Evolutionary conservation across 2,888 invertebrate genomes (phyloP), one percentile per base, ranked within the genome.

Genomic region (Euspilapteryx auroguttella): DNA sequence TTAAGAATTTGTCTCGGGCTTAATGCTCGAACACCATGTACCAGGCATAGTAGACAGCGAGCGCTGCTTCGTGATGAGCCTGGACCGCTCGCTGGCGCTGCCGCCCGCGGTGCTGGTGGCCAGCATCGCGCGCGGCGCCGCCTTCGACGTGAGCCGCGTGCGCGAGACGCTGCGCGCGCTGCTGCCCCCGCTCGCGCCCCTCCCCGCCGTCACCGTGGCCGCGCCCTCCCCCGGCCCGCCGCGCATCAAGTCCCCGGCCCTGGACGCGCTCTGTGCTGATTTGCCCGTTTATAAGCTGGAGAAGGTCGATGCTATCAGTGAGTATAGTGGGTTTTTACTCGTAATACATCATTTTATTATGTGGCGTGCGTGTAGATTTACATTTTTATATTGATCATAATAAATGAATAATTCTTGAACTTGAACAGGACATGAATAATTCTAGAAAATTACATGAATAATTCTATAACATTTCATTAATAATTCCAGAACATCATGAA

Each of bases 21-120:
- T n/a, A n/a, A n/a, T n/a, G n/a, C n/a, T n/a, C n/a, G 14, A 28
- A 11, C 13, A 33, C 30, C 29, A 24, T 27, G 43, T 51, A 14
- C 38, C 83, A 56, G 89, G 83, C 12, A 93, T 94, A 35, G 82
- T 92, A 33, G 93, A 94, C 62, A 64, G 80, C 10, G 82, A 83
- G 32, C 84, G 90, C 14, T 97, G 97, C 73, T 97, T 94, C 68
- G 82, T 93, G 11, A 92, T 94, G 90, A 87, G 89, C 1, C 69
- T 96, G 49, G 88, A 95, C 66, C 82, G 87, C 15, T 79, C 79
- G 17, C 69, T 82, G 31, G 87, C 93, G 35, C 65, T 90, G 46
- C 85, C 87, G 22, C 96, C 96, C 3, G 45, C 41, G 21, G 33
- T 45, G 40, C 47, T 69, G 34, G 40, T 55, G 39, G 21, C 47